Evolutionary conservation across 2,888 invertebrate species (phyloP).

Genomic region (Achlya flavicornis): DNA sequence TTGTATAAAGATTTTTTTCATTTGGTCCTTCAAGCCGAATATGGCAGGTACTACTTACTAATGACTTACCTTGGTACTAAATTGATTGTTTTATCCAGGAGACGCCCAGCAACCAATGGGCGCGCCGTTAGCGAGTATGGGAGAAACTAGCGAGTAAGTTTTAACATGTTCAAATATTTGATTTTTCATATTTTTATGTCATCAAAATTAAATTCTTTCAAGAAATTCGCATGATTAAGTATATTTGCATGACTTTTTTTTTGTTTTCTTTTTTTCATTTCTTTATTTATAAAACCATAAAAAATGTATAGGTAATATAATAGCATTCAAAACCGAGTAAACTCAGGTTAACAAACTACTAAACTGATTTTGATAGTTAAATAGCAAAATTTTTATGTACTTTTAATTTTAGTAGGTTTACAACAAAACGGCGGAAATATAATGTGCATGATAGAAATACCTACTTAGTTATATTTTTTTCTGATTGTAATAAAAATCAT

Average conservation of each 20-base stretch:
- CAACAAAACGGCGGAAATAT: not conserved
- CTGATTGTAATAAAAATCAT: too few relatives aligned
- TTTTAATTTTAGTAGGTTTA: not conserved
- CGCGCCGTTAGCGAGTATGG: conserved; percentile 85
- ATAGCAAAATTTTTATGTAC: too few relatives aligned
- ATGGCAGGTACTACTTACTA: not conserved
- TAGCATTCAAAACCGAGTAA: too few relatives aligned
- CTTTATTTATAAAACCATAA: too few relatives aligned
- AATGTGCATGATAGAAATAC: not conserved
- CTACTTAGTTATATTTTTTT: too few relatives aligned
- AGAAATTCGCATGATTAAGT: conserved; percentile 15
- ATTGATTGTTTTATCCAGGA: conserved; percentile 43
- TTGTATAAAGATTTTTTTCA: not conserved
- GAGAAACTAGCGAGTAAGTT: conserved; percentile 87
- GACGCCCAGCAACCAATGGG: conserved; percentile 80
- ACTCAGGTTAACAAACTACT: too few relatives aligned
- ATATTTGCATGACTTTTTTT: not conserved
- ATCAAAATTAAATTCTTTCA: not conserved
- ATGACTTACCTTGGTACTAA: not conserved
- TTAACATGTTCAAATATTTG: not conserved
- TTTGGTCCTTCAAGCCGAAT: not conserved
- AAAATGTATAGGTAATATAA: too few relatives aligned
- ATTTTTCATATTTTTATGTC: not conserved
- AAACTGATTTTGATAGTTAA: too few relatives aligned
- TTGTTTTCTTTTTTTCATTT: too few relatives aligned